Base-by-base conservation (phyloP, 2,888 invertebrate species). In the Deilephila elpenor region DNA sequence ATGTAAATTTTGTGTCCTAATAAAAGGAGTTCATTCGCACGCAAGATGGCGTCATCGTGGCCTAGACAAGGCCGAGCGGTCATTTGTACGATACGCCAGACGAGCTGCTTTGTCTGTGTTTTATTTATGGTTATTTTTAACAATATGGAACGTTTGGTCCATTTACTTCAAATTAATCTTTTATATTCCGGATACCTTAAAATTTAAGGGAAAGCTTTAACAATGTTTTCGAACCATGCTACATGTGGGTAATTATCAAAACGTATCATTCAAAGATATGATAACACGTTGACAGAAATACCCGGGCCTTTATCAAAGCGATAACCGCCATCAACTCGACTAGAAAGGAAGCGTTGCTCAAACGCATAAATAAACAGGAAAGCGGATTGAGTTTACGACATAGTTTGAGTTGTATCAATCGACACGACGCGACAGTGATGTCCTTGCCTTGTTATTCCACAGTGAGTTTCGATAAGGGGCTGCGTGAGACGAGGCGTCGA, bases 31-130 rank as follows among this genome's bases (percentile, higher is more conserved):
- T 87, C 89, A 88, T 90, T 88, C 86, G 87, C 88, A 89, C 89
- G 86, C 89, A 89, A 91, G 88, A 93, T 94, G 94, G 93, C 94
- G 94, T 94, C 94, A 93, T 87, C 91, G 89, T 88, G 94, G 93
- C 94, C 94, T 94, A 94, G 94, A 93, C 94, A 94, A 94, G 94
- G 94, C 93, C 94, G 94, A 88, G 88, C 93, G 93, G 93, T 92
- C 93, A 90, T 92, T 93, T 90, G 85, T 90, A 91, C 90, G 87
- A 86, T 89, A 92, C 90, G 89, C 89, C 92, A 91, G 92, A 91
- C 91, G 85, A 85, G 78, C 79, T 84, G 85, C 90, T 89, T 91
- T 91, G 92, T 92, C 88, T 88, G 88, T 79, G 79, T 83, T 77
- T 80, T 86, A 84, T 83, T 84, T 85, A 84, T 83, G 80, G 79